These are phyloP conservation scores for Pollachius pollachius DNA, from an alignment of 2,113 vertebrate species.

Conservation along the genomic window DNA sequence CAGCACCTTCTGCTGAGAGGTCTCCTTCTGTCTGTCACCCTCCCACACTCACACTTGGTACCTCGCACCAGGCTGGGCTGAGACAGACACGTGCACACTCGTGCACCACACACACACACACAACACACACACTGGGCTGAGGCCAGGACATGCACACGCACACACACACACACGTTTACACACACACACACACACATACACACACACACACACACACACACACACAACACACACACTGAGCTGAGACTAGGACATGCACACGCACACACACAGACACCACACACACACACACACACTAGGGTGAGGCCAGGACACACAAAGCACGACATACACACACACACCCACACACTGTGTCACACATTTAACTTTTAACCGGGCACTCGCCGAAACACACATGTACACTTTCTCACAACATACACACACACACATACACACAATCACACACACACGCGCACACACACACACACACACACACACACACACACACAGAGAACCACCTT, in stretches of 20 bases:
- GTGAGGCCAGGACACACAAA: too few species aligned
- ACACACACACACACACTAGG: neutral
- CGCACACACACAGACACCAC: too few species aligned
- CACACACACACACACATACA: neutral
- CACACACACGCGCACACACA: conserved; percentile 15
- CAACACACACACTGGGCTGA: conserved; percentile 10
- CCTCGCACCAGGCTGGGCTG: conserved; percentile 20
- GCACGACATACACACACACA: too few species aligned
- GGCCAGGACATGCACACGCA: conserved; percentile 3
- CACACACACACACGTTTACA: conserved; percentile 5
- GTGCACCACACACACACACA: conserved; percentile 1
- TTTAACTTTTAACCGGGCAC: too few species aligned
- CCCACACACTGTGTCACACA: too few species aligned
- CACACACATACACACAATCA: too few species aligned
- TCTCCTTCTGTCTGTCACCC: conserved; percentile 69
- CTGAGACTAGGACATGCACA: too few species aligned
- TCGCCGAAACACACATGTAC: conserved; percentile 16
- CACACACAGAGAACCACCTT: conserved; percentile 2
- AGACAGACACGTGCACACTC: conserved; percentile 20
- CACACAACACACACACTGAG: too few species aligned
- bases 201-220: too few species aligned
- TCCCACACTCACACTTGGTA: too few species aligned
- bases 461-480: conserved; percentile 12
- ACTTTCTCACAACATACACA: conserved; percentile 7
- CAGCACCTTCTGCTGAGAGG: conserved; percentile 53